phyloP scores from a whole-genome alignment of 2,888 invertebrate species.

The Eilema sororculum region DNA sequence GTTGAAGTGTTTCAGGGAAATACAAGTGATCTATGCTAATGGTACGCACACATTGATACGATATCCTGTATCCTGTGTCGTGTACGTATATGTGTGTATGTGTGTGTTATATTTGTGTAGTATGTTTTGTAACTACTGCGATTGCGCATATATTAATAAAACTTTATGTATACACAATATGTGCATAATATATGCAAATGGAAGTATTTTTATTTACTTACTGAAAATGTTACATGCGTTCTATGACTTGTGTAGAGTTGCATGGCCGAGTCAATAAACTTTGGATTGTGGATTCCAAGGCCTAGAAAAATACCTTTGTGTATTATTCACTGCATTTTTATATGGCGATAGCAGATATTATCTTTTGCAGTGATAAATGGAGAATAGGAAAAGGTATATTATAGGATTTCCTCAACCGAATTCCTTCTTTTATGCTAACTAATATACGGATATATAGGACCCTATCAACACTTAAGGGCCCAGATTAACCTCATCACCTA shows the following conservation, averaged over 20 bases:
- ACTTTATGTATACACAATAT: constrained; percentile 23
- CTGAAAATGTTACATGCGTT: constrained; percentile 1
- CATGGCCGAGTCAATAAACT: neutral
- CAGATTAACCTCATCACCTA: no score
- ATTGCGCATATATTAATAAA: constrained; percentile 47
- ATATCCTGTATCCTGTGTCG: constrained; percentile 45
- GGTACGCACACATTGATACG: constrained; percentile 35
- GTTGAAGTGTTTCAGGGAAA: constrained; percentile 41
- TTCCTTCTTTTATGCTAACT: neutral
- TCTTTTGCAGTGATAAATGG: neutral
- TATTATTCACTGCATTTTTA: neutral
- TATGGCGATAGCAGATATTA: neutral
- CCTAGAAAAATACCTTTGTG: neutral
- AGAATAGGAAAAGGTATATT: neutral
- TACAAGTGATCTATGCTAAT: constrained; percentile 45
- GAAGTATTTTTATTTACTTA: neutral
- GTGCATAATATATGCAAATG: constrained; percentile 9
- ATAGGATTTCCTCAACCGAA: neutral
- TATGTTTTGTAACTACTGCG: constrained; percentile 61
- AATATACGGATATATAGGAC: no score
- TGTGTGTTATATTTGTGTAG: constrained; percentile 51
- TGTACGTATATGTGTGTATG: constrained; percentile 25
- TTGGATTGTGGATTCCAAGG: neutral
- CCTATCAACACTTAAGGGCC: no score
- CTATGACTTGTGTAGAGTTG: neutral